phyloP scores from a whole-genome alignment of 2,113 vertebrate species.

The Cryptomyrus ogoouensis region DNA sequence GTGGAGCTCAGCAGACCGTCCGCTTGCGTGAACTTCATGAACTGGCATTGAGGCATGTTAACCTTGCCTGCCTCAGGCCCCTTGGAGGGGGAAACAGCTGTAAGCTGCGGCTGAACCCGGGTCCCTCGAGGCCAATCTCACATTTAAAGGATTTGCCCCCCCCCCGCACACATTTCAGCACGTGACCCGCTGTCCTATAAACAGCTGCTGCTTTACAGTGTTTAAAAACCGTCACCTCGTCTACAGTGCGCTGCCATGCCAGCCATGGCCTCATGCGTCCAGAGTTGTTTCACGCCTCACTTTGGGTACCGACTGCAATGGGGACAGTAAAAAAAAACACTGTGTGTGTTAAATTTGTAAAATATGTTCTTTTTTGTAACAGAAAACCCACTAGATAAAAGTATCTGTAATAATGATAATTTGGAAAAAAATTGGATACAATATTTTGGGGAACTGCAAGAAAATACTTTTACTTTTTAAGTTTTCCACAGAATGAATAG shows the following conservation, averaged over 20 bases:
- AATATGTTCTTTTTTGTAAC: background rate
- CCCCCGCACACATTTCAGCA: slow-evolving; percentile 37
- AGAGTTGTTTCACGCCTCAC: background rate
- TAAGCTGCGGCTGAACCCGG: slow-evolving; percentile 26
- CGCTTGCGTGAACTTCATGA: background rate
- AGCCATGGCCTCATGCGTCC: background rate
- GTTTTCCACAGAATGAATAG: background rate
- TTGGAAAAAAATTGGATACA: background rate
- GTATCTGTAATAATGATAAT: background rate
- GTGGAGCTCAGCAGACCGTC: background rate
- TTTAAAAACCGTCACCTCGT: slow-evolving; percentile 49
- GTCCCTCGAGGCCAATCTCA: slow-evolving; percentile 25
- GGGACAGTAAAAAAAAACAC: background rate
- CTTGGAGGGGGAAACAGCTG: slow-evolving; percentile 31
- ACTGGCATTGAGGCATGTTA: background rate
- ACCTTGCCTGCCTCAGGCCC: background rate
- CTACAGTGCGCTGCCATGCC: slow-evolving; percentile 29
- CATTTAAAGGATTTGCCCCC: slow-evolving; percentile 39
- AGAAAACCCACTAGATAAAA: background rate
- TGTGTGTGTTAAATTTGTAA: background rate
- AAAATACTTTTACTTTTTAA: background rate
- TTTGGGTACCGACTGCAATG: background rate
- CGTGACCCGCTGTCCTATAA: slow-evolving; percentile 52
- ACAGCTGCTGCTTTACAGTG: slow-evolving; percentile 57
- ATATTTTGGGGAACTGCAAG: background rate